Base-by-base conservation (phyloP, 2,113 vertebrate genomes). In the Danionella cerebrum region DNA sequence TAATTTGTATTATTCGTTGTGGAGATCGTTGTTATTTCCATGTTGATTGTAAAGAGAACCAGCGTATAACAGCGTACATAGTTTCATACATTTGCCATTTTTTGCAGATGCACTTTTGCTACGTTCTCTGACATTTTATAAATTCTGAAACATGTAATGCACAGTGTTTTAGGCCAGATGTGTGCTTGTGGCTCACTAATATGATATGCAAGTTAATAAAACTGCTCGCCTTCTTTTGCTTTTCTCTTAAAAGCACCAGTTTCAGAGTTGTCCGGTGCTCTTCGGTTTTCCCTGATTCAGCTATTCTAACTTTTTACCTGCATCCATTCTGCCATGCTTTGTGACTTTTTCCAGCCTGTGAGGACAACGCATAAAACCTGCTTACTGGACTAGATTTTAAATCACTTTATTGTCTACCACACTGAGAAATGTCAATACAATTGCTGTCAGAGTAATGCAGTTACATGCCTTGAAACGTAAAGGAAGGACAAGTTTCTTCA, bases 351-450 rank as follows among this genome's bases (percentile, higher is more conserved):
- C 11, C 31, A 66, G 74, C 73, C 78, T 74, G 82, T 83, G 70
- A 67, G 71, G 62, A 45, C 72, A 75, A 62, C 62, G 77, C 65
- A 70, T 44, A 47, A 84, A 88, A 86, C 81, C 73, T 88, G 85
- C 86, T 86, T 88, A 86, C 80, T 12, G 45, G 51, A 77, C 78
- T 39, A 48, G 73, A 86, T 87, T 63, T 84, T 81, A 85, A 87
- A 85, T 84, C 80, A 82, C 83, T 84, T 87, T 85, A 84, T 78
- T 60, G 60, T 75, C 58, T 54, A 36, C 65, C 54, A 71, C 76
- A 73, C 80, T 65, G 71, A 78, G 60, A 84, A 78, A 81, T 80
- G 83, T 77, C 84, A 81, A 85, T 86, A 85, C 79, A 77, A 75
- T 83, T 83, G 78, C 67, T 83, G 84, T 86, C 82, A 84, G 69